Evolutionary conservation across 2,113 vertebrate genomes (phyloP).

Genomic region (Manacus vitellinus): DNA sequence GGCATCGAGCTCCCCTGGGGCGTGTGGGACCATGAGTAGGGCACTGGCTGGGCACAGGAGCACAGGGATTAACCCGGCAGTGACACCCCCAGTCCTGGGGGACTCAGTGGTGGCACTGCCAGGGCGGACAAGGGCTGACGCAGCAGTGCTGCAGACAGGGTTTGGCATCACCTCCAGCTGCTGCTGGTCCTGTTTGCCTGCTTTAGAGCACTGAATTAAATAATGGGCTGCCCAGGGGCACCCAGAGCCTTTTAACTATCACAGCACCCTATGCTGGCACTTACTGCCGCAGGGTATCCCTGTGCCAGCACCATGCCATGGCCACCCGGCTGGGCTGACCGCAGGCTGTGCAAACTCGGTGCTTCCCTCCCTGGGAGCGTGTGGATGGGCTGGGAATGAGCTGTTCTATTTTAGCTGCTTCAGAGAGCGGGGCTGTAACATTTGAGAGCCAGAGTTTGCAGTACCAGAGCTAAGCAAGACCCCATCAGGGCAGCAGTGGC

Average conservation of each 20-base stretch:
- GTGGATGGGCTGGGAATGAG: not conserved
- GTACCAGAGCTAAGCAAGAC: not conserved
- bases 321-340: accelerated
- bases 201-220: not conserved
- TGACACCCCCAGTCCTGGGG: not conserved
- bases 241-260: not conserved
- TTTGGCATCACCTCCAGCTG: not conserved
- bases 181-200: accelerated
- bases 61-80: not conserved
- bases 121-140: accelerated
- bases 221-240: not conserved
- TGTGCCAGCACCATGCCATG: not conserved
- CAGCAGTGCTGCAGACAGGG: not conserved
- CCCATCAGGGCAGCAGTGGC: not conserved
- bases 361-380: accelerated
- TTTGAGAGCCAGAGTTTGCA: not conserved
- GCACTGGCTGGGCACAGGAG: not conserved
- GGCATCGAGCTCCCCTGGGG: accelerated
- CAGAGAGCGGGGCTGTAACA: not conserved
- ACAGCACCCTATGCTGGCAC: not conserved
- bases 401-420: not conserved
- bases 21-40: accelerated
- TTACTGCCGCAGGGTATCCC: accelerated
- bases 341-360: accelerated
- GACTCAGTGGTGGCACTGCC: not conserved